phyloP scores from a whole-genome alignment of 1,140 invertebrate genomes.

The Scylla paramamosain region DNA sequence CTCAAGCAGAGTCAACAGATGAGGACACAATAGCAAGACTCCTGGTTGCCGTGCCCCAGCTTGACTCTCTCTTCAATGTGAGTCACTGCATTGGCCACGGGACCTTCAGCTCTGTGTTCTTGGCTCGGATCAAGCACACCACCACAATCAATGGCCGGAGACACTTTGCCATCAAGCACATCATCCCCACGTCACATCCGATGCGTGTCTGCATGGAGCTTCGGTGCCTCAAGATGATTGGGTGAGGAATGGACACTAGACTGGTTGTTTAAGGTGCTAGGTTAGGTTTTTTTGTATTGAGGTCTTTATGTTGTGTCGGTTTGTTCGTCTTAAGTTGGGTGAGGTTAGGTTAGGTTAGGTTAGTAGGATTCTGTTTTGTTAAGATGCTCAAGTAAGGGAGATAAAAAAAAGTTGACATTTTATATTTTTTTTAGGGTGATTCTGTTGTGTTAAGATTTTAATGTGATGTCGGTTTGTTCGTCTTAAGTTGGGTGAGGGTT shows the following conservation, averaged over 20 bases:
- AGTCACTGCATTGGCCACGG: conserved; percentile 73
- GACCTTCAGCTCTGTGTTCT: conserved; percentile 76
- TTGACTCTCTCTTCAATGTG: conserved; percentile 70
- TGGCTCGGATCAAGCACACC: conserved; percentile 69
- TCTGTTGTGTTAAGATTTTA: no score
- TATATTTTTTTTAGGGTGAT: no score
- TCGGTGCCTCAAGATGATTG: conserved; percentile 62
- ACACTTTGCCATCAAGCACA: conserved; percentile 76
- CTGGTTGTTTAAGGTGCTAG: no score
- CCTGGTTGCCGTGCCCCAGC: conserved; percentile 69
- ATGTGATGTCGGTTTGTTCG: no score
- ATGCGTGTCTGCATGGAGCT: conserved; percentile 76
- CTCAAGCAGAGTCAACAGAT: conserved; percentile 38
- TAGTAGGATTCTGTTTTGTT: no score
- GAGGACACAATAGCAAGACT: conserved; percentile 66
- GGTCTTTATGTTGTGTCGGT: no score
- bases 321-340: no score
- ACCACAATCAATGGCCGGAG: conserved; percentile 59
- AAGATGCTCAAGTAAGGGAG: no score
- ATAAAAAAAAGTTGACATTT: no score
- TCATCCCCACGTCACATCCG: conserved; percentile 76
- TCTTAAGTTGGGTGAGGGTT: no score
- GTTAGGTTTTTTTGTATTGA: no score
- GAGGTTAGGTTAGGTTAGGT: no score
- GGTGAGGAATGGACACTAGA: background rate